Percentiles rank a stretch among this genome's conserved stretches.
These are phyloP conservation scores for Callimorpha dominula DNA, from an alignment of 2,888 invertebrate species.

Conservation along the genomic window DNA sequence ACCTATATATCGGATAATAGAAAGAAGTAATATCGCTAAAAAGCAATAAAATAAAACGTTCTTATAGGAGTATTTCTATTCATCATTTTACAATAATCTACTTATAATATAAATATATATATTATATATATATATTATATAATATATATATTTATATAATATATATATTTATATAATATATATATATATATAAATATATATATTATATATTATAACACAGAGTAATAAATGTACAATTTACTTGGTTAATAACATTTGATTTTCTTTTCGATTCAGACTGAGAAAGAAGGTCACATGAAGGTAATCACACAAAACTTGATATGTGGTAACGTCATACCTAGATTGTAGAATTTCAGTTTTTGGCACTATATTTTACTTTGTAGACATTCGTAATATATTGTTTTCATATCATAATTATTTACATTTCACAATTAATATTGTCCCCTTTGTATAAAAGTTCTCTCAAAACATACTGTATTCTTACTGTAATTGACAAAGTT, in stretches of 20 bases:
- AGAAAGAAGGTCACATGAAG: conserved; percentile 64
- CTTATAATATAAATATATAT: neutral
- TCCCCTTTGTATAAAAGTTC: neutral
- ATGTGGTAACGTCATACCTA: conserved; percentile 24
- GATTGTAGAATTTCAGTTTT: conserved; percentile 21
- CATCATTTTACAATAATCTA: neutral
- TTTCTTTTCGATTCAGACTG: conserved; percentile 66
- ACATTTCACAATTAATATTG: neutral
- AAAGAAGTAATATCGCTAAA: neutral
- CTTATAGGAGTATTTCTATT: neutral
- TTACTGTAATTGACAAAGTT: neutral
- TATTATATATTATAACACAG: neutral
- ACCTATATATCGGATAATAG: neutral
- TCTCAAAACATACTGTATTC: conserved; percentile 8
- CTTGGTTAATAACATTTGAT: conserved; percentile 35
- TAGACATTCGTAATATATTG: conserved; percentile 3
- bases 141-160: neutral
- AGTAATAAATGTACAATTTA: conserved; percentile 4
- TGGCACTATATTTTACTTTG: neutral
- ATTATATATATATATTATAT: neutral
- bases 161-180: neutral
- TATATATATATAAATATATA: neutral
- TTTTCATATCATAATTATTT: conserved; percentile 6
- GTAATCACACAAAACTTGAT: conserved; percentile 55
- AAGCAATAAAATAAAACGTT: neutral